Conservation (phyloP, 2,888 invertebrate species). For the Morpho helenor region DNA sequence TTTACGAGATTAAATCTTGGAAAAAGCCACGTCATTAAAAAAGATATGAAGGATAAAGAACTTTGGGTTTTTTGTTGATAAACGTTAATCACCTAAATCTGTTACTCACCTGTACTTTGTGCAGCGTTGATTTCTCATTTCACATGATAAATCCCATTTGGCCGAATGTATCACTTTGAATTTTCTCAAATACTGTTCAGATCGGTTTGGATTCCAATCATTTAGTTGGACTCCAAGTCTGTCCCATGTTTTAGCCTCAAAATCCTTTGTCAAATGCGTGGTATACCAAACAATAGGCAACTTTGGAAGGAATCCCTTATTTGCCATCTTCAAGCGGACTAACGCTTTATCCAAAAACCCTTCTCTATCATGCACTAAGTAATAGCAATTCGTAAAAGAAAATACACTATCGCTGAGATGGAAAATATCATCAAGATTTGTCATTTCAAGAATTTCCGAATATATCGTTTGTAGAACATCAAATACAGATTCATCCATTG, state of each 20-base stretch:
- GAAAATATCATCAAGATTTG: constrained; percentile 86
- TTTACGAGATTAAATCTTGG: no score
- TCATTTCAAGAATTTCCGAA: constrained; percentile 83
- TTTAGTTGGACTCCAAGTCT: constrained; percentile 83
- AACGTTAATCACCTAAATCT: no score
- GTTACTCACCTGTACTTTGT: constrained; percentile 44
- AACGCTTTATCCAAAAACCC: constrained; percentile 84
- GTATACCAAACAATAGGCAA: constrained; percentile 85
- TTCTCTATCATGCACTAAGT: constrained; percentile 84
- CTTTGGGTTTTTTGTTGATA: no score
- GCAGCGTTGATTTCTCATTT: constrained; percentile 49
- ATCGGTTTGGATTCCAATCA: constrained; percentile 85
- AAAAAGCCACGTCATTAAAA: no score
- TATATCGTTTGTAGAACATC: constrained; percentile 85
- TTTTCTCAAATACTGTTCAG: constrained; percentile 82
- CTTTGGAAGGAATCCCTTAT: constrained; percentile 75
- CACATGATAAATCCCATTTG: constrained; percentile 88
- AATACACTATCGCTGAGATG: constrained; percentile 89
- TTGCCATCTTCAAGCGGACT: constrained; percentile 78
- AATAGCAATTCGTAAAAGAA: constrained; percentile 82
- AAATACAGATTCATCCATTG: constrained; percentile 84
- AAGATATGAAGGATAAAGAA: no score
- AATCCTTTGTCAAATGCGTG: constrained; percentile 74
- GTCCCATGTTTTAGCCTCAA: constrained; percentile 67
- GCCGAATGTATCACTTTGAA: constrained; percentile 88